Percentiles rank a stretch among this genome's conserved stretches.
Conservation (phyloP, 2,113 vertebrate species). For the Acanthisitta chloris region DNA sequence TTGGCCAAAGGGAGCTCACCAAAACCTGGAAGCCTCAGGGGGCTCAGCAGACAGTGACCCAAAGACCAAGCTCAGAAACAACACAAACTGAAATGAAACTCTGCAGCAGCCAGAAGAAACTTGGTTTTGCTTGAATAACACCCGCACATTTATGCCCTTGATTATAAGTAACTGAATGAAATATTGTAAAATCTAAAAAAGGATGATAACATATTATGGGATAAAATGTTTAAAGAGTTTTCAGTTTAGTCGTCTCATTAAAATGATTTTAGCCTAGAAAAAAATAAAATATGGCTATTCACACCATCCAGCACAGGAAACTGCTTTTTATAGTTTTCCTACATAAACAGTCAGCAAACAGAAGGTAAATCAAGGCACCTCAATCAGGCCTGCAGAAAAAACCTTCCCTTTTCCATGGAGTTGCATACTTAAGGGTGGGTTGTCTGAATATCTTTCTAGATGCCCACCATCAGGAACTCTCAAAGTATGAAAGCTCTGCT, state of each 20-base stretch:
- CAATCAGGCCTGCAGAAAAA: not conserved
- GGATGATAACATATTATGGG: not conserved
- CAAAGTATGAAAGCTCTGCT: not conserved
- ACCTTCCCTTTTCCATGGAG: not conserved
- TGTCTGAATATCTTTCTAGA: not conserved
- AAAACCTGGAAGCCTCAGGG: not conserved
- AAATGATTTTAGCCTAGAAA: not conserved
- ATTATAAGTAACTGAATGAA: not conserved
- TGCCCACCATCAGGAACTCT: not conserved
- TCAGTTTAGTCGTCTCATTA: not conserved
- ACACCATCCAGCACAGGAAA: not conserved
- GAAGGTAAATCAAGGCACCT: not conserved
- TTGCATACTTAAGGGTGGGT: accelerated
- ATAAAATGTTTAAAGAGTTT: not conserved
- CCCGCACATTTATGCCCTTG: not conserved
- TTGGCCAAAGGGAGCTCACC: not conserved
- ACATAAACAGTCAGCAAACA: not conserved
- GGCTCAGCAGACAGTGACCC: not conserved
- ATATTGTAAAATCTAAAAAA: not conserved
- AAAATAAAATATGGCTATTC: not conserved
- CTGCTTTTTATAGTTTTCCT: not conserved
- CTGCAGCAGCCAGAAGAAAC: not conserved
- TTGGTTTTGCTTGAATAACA: not conserved
- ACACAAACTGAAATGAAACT: not conserved
- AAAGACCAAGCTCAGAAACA: not conserved